A percentile compares a stretch with the other conserved stretches of the same genome.
These are phyloP conservation scores for Noctua pronuba DNA, from an alignment of 2,888 invertebrate genomes.

Conservation along the genomic window DNA sequence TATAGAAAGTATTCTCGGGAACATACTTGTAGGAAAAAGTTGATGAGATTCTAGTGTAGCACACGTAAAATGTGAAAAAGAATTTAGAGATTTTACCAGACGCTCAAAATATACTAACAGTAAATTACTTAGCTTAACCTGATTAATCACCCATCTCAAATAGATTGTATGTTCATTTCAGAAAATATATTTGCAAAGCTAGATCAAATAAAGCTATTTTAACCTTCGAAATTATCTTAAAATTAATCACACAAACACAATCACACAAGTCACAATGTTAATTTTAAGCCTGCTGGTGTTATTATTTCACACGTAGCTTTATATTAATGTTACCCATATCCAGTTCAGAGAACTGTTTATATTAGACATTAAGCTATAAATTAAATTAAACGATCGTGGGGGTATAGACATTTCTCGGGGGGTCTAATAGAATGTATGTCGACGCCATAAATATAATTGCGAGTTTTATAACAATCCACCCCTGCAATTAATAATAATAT, in stretches of 20 bases:
- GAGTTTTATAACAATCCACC: conserved; percentile 23
- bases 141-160: not conserved
- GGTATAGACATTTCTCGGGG: not conserved
- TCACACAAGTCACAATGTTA: too few species aligned
- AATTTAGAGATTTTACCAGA: not conserved
- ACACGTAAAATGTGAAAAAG: conserved; percentile 7
- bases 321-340: conserved; percentile 23
- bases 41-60: conserved; percentile 24
- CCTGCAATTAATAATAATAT: conserved; percentile 26
- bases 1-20: conserved; percentile 49
- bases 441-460: conserved; percentile 9
- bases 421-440: conserved; percentile 22
- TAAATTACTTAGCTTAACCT: not conserved
- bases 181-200: not conserved
- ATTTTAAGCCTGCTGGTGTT: not conserved
- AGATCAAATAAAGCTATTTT: not conserved
- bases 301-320: conserved; percentile 21
- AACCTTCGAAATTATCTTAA: not conserved
- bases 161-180: not conserved
- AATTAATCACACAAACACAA: conserved; percentile 3
- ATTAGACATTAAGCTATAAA: conserved; percentile 26
- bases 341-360: conserved; percentile 37
- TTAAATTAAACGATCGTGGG: conserved; percentile 35
- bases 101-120: conserved; percentile 5
- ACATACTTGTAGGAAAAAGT: conserved; percentile 34